phyloP scores from a whole-genome alignment of 2,888 invertebrate genomes.

The Isoperla grammatica region DNA sequence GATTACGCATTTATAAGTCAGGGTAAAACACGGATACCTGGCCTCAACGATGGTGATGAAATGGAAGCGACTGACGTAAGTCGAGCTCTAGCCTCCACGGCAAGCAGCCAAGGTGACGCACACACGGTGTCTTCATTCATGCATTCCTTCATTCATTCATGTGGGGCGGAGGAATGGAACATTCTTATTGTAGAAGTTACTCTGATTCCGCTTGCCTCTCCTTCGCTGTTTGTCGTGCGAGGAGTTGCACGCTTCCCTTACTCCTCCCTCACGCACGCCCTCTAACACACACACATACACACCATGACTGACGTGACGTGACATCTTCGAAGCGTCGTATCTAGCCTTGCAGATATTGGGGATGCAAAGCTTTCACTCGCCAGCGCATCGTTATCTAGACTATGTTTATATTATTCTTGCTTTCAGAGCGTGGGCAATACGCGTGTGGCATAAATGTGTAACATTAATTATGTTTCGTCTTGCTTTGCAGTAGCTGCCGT shows the following conservation, averaged over 20 bases:
- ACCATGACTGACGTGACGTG: background rate
- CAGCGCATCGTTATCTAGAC: too few relatives aligned
- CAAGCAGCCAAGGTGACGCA: conserved; percentile 12
- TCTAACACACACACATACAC: conserved; percentile 12
- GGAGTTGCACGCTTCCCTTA: background rate
- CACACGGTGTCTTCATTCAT: background rate
- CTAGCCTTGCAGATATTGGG: too few relatives aligned
- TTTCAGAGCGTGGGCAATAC: too few relatives aligned
- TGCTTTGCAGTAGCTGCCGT: background rate
- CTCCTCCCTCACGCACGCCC: background rate
- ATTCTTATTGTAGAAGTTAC: background rate
- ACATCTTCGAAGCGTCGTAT: too few relatives aligned
- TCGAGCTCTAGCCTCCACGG: conserved; percentile 37
- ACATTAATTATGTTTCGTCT: background rate
- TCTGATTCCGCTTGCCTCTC: conserved; percentile 8
- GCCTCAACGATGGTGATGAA: conserved; percentile 89
- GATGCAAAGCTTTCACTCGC: too few relatives aligned
- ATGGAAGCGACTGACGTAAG: conserved; percentile 84
- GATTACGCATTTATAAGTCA: conserved; percentile 90
- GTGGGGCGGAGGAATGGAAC: conserved; percentile 16
- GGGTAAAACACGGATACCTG: conserved; percentile 91
- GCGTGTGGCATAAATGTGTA: too few relatives aligned
- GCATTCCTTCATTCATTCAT: too few relatives aligned
- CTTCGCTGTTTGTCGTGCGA: conserved; percentile 17
- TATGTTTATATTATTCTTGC: too few relatives aligned